Evolutionary conservation across 2,888 invertebrate genomes (phyloP).

Genomic region (Thelaira solivaga): DNA sequence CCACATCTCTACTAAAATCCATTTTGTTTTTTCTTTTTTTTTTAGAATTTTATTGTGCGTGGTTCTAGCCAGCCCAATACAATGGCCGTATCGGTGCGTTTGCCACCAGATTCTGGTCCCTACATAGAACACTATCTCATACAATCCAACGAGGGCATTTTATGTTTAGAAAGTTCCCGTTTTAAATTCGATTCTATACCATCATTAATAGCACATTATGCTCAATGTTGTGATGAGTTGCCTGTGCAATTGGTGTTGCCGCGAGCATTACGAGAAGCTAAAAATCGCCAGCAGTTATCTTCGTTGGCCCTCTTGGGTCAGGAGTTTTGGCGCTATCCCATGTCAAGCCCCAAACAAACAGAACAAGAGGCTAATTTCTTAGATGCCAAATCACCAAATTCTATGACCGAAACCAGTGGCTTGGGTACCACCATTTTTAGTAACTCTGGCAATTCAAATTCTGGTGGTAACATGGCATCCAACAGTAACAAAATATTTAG

Average conservation of each 20-base stretch:
- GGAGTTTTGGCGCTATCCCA: conserved; percentile 89
- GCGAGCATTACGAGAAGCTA: conserved; percentile 89
- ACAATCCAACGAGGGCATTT: conserved; percentile 87
- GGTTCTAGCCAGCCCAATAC: conserved; percentile 95
- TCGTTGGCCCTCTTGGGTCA: conserved; percentile 93
- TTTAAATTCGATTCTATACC: conserved; percentile 96
- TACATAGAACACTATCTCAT: conserved; percentile 98
- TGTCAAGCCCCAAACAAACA: conserved; percentile 83
- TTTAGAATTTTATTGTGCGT: conserved; percentile 94
- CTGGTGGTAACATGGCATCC: conserved; percentile 70
- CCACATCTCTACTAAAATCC: too few species aligned
- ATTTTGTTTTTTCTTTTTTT: conserved; percentile 68
- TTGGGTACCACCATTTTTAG: conserved; percentile 77
- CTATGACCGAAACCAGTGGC: conserved; percentile 77
- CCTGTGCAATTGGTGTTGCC: conserved; percentile 93
- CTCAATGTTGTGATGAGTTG: conserved; percentile 94
- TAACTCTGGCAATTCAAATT: conserved; percentile 66
- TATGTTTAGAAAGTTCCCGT: conserved; percentile 94
- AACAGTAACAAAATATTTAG: conserved; percentile 57
- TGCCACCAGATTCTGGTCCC: conserved; percentile 90
- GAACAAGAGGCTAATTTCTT: conserved; percentile 66
- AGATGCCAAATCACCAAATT: conserved; percentile 76
- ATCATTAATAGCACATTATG: conserved; percentile 94
- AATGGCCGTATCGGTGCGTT: conserved; percentile 95
- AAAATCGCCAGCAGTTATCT: conserved; percentile 92